A percentile compares a stretch with the other conserved stretches of the same genome.
phyloP scores from a whole-genome alignment of 2,888 invertebrate species.

The Brachyptera putata region DNA sequence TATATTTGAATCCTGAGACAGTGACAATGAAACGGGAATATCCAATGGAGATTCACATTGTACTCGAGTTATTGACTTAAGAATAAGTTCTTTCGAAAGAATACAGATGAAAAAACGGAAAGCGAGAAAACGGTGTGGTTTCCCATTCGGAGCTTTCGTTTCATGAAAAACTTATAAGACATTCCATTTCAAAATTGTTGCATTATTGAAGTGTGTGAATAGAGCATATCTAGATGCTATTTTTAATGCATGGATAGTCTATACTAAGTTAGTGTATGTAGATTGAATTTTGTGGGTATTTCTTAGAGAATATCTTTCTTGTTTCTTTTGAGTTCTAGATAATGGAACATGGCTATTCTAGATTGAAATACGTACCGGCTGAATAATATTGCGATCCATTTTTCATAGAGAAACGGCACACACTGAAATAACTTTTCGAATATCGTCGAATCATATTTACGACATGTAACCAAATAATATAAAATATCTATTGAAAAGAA shows the following conservation, averaged over 20 bases:
- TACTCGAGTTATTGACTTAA: conserved; percentile 26
- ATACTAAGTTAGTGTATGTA: conserved; percentile 26
- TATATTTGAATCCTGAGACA: too few species aligned
- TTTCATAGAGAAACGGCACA: too few species aligned
- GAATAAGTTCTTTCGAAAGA: conserved; percentile 19
- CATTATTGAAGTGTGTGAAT: conserved; percentile 30
- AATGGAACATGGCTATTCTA: neutral
- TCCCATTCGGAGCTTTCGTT: too few species aligned
- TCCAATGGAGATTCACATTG: conserved; percentile 25
- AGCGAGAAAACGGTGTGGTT: conserved; percentile 23
- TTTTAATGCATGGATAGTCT: too few species aligned
- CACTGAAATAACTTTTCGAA: too few species aligned
- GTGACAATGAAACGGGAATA: conserved; percentile 25
- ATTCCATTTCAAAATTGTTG: conserved; percentile 30
- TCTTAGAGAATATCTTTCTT: conserved; percentile 9
- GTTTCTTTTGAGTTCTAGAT: neutral
- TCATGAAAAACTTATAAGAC: too few species aligned
- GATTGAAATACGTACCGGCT: too few species aligned
- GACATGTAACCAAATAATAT: too few species aligned
- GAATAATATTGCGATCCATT: too few species aligned
- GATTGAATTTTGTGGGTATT: conserved; percentile 27
- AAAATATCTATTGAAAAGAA: neutral
- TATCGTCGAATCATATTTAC: too few species aligned
- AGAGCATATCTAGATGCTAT: too few species aligned
- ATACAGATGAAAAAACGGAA: conserved; percentile 28